A percentile compares a stretch with the other conserved stretches of the same genome.
These are phyloP conservation scores for Meteorus cinctellus DNA, from an alignment of 2,888 invertebrate species.

Conservation along the genomic window DNA sequence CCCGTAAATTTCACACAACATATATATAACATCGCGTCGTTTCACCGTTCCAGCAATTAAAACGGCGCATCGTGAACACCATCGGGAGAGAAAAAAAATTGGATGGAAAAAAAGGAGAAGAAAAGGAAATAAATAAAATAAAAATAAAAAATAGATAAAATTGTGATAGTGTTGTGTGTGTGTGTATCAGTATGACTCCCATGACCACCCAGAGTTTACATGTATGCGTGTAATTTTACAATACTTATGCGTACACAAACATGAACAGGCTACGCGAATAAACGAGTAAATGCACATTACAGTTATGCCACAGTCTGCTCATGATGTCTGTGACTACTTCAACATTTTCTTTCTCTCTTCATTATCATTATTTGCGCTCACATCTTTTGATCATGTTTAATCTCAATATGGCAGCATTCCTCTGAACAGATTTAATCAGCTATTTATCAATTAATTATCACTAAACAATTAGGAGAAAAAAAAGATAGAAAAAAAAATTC, in stretches of 20 bases:
- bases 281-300: background rate
- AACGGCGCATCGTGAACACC: slow-evolving; percentile 57
- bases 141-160: slow-evolving; percentile 7
- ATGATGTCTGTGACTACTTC: too few relatives aligned
- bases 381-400: too few relatives aligned
- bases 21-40: slow-evolving; percentile 36
- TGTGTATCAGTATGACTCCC: too few relatives aligned
- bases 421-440: too few relatives aligned
- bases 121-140: slow-evolving; percentile 15
- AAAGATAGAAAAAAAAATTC: too few relatives aligned
- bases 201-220: background rate
- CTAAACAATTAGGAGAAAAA: too few relatives aligned
- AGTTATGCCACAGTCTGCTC: too few relatives aligned
- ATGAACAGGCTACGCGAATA: background rate
- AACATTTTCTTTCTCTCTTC: too few relatives aligned
- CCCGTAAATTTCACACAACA: slow-evolving; percentile 41
- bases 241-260: background rate
- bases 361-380: background rate
- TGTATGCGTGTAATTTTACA: background rate
- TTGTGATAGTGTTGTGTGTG: background rate
- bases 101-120: slow-evolving; percentile 26
- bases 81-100: slow-evolving; percentile 23
- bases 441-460: too few relatives aligned
- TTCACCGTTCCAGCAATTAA: slow-evolving; percentile 57
- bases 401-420: too few relatives aligned